Evolutionary conservation across 2,888 invertebrate genomes (phyloP), one percentile per base, ranked within the genome.

Genomic region (Dioctria linearis): DNA sequence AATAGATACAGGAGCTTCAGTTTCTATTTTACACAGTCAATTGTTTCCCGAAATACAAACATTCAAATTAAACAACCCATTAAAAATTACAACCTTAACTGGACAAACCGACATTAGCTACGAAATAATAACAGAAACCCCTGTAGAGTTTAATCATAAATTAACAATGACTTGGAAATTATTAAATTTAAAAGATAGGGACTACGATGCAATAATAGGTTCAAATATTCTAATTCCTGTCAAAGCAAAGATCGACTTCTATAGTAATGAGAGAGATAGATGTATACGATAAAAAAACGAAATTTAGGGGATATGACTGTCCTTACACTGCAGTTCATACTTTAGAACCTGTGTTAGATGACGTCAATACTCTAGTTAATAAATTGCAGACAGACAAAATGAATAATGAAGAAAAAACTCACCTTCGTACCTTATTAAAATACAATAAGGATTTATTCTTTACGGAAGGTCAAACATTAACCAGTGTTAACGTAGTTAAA

Each of bases 401-500:
- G 5, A 46, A 46, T 8, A 46, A 6, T 46, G 5, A 6, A 46
- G 8, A 46, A 8, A 46, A 46, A 46, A 46, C 25, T 25, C 25
- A 25, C 25, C 25, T 25, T 46, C 46, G 8, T 46, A 8, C 8
- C 46, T 46, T 5, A 46, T 25, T 80, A 11, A 71, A 71, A 11
- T 59, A 37, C 57, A 82, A 82, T 54, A 59, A 40, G 65, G 66
- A 82, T 71, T 65, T 82, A 57, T 79, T 82, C 46, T 82, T 65
- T 13, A 61, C 71, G 13, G 81, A 82, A 54, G 80, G 80, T 42
- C 63, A 82, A 42, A 6, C 25, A 54, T 69, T 83, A 40, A 67
- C 73, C 2, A 59, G 79, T 73, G 79, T 79, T 11, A 54, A 81
- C 43, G 80, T 79, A 61, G 51, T 81, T 49, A 37, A 76, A 78